Evolutionary conservation across 2,113 vertebrate genomes (phyloP).

Genomic region (Orthochromis malagaraziensis): DNA sequence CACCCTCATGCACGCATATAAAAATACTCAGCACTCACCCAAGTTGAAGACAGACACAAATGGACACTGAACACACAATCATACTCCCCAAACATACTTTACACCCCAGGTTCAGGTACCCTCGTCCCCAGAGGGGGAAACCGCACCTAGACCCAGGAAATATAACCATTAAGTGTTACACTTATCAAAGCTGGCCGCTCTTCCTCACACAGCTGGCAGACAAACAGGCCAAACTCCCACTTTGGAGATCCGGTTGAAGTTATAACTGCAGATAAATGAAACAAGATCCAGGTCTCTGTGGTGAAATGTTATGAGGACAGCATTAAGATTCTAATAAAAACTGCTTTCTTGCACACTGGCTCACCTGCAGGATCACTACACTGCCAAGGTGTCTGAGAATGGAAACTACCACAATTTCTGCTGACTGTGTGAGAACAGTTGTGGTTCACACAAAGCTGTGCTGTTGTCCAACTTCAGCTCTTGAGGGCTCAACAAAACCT

Average conservation of each 20-base stretch:
- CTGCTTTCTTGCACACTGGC: not conserved
- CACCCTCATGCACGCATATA: not conserved
- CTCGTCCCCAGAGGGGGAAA: not conserved
- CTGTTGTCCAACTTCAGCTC: not conserved
- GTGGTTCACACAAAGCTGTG: not conserved
- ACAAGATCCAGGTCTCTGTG: not conserved
- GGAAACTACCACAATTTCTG: not conserved
- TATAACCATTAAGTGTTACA: not conserved
- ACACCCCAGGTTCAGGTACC: not conserved
- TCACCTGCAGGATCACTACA: not conserved
- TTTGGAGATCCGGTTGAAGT: not conserved
- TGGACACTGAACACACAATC: not conserved
- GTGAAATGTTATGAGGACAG: conserved; percentile 20
- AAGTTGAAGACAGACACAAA: not conserved
- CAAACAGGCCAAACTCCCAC: not conserved
- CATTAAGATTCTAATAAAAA: conserved; percentile 10
- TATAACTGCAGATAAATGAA: not conserved
- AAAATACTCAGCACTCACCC: not conserved
- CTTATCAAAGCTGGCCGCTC: not conserved
- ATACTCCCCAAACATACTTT: not conserved
- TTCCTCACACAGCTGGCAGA: not conserved
- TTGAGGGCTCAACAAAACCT: not conserved
- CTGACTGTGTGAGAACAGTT: not conserved
- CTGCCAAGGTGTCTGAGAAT: not conserved
- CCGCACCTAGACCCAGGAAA: not conserved